These are phyloP conservation scores for Heliothis subflexa DNA, from an alignment of 1,140 invertebrate genomes.

Conservation along the genomic window DNA sequence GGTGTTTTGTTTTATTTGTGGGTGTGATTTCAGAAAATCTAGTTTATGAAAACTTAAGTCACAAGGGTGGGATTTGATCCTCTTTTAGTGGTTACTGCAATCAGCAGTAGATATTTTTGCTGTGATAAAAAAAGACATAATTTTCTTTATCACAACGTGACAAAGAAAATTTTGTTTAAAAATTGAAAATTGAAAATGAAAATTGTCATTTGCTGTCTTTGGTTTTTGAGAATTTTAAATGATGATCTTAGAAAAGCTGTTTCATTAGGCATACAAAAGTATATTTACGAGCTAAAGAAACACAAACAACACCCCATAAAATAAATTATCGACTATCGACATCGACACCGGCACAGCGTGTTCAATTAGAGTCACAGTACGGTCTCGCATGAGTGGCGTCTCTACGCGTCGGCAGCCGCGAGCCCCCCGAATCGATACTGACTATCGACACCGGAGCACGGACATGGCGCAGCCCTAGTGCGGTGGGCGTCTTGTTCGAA, in stretches of 20 bases:
- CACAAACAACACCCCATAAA: neutral
- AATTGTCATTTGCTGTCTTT: too few relatives aligned
- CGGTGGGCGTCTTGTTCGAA: slow-evolving; percentile 74
- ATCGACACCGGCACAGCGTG: slow-evolving; percentile 61
- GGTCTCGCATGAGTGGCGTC: slow-evolving; percentile 77
- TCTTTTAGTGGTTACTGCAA: too few relatives aligned
- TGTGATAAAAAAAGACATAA: too few relatives aligned
- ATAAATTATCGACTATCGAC: slow-evolving; percentile 47
- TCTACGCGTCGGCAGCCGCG: slow-evolving; percentile 66
- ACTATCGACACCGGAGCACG: slow-evolving; percentile 57
- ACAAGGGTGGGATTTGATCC: neutral
- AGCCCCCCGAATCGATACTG: slow-evolving; percentile 68
- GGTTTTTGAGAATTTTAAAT: too few relatives aligned
- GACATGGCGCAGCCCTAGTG: slow-evolving; percentile 59
- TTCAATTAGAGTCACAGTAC: slow-evolving; percentile 78
- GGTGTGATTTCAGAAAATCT: neutral
- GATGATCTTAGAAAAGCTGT: too few relatives aligned
- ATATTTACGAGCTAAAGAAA: neutral
- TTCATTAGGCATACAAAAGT: too few relatives aligned
- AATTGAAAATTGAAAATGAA: too few relatives aligned
- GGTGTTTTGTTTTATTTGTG: slow-evolving; percentile 6
- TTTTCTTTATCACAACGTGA: too few relatives aligned
- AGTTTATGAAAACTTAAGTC: neutral
- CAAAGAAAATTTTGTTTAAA: too few relatives aligned
- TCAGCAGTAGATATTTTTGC: too few relatives aligned